phyloP scores from a whole-genome alignment of 2,113 vertebrate genomes.

The Hippotragus niger region DNA sequence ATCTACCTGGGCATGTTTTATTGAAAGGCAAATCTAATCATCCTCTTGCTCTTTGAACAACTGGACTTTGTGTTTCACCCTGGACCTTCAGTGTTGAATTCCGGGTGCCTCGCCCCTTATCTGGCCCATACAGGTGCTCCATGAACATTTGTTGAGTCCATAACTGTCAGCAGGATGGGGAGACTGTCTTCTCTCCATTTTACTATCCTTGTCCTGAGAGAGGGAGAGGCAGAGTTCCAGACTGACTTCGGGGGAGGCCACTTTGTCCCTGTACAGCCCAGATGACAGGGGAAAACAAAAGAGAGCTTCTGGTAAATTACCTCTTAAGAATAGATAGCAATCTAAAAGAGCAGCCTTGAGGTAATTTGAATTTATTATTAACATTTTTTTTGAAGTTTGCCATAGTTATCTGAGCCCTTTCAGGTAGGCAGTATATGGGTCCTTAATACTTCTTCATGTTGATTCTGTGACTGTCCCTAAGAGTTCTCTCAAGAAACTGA shows the following conservation, averaged over 20 bases:
- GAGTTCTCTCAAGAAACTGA: conserved; percentile 44
- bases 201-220: not conserved
- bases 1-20: not conserved
- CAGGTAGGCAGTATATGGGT: not conserved
- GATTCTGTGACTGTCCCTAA: conserved; percentile 2
- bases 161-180: not conserved
- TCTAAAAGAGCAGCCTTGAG: not conserved
- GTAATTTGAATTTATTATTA: conserved; percentile 27
- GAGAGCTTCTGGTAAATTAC: not conserved
- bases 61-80: not conserved
- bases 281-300: not conserved
- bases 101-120: not conserved
- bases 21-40: not conserved
- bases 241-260: not conserved
- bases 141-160: not conserved
- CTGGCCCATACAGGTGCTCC: not conserved
- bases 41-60: not conserved
- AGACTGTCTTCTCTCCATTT: not conserved
- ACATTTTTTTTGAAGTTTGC: not conserved
- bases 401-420: not conserved
- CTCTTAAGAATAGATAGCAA: not conserved
- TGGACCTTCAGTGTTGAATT: not conserved
- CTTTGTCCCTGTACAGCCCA: not conserved
- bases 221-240: not conserved
- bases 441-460: conserved; percentile 27